Base-by-base conservation (phyloP, 64 coral and sea anemone species). In the Actinia tenebrosa region DNA sequence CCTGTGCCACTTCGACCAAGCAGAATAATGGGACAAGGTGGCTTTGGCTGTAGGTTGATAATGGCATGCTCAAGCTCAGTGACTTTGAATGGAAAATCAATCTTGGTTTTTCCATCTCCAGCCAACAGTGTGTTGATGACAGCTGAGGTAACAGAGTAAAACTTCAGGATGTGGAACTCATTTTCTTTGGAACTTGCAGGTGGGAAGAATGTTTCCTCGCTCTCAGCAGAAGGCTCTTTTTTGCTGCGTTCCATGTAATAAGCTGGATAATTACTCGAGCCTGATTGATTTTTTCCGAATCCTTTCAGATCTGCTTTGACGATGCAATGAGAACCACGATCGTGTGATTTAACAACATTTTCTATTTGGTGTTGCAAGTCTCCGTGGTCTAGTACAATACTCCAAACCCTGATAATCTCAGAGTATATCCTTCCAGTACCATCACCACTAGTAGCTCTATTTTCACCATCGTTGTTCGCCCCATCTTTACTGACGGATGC, bases 1-100 rank as follows among this genome's bases (percentile, higher is more conserved):
- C 97, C 97, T 78, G 97, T 99, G 5, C 90, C 96, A 90, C 96
- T 98, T 22, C 96, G 92, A 13, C 96, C 96, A 85, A 98, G 90
- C 19, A 98, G 88, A 62, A 98, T 94, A 64, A 98, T 88, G n/a
- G 96, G 91, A 55, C 87, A 89, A 4, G 87, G 87, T 80, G 84
- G 94, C 37, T 20, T n/a, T 18, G 91, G 94, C 26, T 79, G 66
- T 19, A 97, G 79, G 86, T 97, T 97, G 54, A 97, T 93, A 84
- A 97, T 93, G 18, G 88, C 88, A 42, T 97, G 91, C 37, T 97
- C 94, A 20, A 90, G 89, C 62, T 97, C 94, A 84, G 95, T 98
- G 18, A 98, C 95, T 30, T 91, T 91, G 22, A 98, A 98, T 72
- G 95, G 95, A 89, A 98, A 98, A 62, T 98, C 95, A 54, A 93